Conservation (phyloP, 2,113 vertebrate species). For the Oryzias melastigma region DNA sequence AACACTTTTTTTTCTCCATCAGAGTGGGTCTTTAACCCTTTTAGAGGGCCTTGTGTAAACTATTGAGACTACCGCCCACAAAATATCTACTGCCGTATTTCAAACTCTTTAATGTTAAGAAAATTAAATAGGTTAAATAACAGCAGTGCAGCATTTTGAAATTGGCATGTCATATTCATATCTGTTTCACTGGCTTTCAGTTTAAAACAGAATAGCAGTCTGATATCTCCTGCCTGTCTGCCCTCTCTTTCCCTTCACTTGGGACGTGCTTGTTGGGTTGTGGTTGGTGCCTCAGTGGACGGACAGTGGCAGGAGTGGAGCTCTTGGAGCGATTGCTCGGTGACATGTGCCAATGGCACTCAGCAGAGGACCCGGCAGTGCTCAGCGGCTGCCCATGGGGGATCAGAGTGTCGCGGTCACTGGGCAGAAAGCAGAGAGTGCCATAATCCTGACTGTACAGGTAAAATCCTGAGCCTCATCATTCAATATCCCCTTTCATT, state of each 20-base stretch:
- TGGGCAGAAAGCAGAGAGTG: constrained; percentile 98
- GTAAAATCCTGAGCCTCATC: constrained; percentile 77
- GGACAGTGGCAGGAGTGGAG: constrained; percentile 99
- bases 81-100: too few relatives aligned
- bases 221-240: constrained; percentile 66
- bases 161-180: constrained; percentile 1
- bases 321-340: constrained; percentile 95
- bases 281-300: constrained; percentile 84
- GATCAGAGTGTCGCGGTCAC: constrained; percentile 94
- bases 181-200: constrained; percentile 48
- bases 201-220: constrained; percentile 55
- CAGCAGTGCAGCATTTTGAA: too few relatives aligned
- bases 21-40: too few relatives aligned
- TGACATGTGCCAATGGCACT: constrained; percentile 97
- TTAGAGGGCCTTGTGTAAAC: too few relatives aligned
- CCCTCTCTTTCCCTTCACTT: constrained; percentile 50
- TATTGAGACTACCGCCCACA: too few relatives aligned
- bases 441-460: constrained; percentile 94
- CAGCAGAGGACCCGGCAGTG: constrained; percentile 96
- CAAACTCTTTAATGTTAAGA: too few relatives aligned
- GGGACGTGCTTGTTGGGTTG: constrained; percentile 64
- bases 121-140: too few relatives aligned
- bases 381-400: constrained; percentile 92
- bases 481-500: constrained; percentile 52
- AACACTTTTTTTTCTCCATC: too few relatives aligned